Base-by-base conservation (phyloP, 1,140 invertebrate genomes). In the Tetramorium parvispinum region DNA sequence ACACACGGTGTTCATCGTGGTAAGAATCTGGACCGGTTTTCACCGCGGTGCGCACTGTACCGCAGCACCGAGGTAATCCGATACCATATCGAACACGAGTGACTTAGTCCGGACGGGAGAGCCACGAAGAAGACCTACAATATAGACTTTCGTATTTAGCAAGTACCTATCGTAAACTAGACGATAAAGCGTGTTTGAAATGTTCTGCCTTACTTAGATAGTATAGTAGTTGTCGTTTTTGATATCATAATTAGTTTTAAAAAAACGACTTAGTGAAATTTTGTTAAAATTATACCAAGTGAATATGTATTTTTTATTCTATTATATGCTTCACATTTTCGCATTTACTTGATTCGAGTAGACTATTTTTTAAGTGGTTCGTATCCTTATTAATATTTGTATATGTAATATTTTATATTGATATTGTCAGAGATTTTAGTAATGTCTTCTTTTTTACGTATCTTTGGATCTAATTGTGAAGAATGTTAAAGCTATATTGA, bases 21-120 rank as follows among this genome's bases (percentile, higher is more conserved):
- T 37, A 65, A 53, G 37, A 87, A 32, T 53, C 18, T 55, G 32
- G 93, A 95, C 93, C 93, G 92, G 94, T 94, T 94, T 78, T 86
- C 55, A n/a, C 40, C 68, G 63, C 53, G 51, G 24, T 57, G 51
- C 18, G 37, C 55, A 86, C 75, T 21, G 13, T 57, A 70, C 51
- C 71, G 49, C n/a, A 55, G 53, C 61, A 40, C 32, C 21, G 10
- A 40, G 66, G 94, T 94, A 95, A 95, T 75, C 16, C 73, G 94
- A 95, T 93, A 95, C 66, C 68, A 43, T 91, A 92, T 91, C 79
- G 87, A 92, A 88, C 88, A 88, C 55, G 71, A 89, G 85, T 85
- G 85, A 73, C 71, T 90, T 82, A 88, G 76, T 16, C 37, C 21
- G 21, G 27, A 61, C 65, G 71, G 32, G 71, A 49, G 79, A 83